These are phyloP conservation scores for Ia io DNA, from an alignment of 2,113 vertebrate species.

Conservation along the genomic window DNA sequence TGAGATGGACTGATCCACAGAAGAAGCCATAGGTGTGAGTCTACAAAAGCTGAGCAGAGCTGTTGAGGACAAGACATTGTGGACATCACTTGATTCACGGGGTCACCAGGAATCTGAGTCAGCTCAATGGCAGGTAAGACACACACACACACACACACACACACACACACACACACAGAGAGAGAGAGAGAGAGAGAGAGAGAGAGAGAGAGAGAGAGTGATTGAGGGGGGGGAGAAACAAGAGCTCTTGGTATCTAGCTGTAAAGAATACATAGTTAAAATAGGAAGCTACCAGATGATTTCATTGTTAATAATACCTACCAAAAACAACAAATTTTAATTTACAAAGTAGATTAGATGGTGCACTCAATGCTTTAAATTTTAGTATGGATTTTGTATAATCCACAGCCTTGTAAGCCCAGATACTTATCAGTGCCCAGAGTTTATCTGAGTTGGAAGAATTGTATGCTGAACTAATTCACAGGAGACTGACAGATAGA, in stretches of 20 bases:
- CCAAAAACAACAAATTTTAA: neutral
- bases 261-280: neutral
- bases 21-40: no score
- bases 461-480: neutral
- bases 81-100: no score
- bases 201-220: no score
- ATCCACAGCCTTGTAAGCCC: neutral
- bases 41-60: no score
- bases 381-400: neutral
- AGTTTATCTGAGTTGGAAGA: neutral
- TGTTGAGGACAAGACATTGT: no score
- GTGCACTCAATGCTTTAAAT: neutral
- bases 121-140: no score
- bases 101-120: no score
- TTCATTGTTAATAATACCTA: neutral
- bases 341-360: neutral
- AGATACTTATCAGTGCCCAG: neutral
- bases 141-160: neutral
- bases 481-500: neutral
- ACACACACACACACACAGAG: no score
- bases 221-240: neutral
- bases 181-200: no score
- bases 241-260: neutral
- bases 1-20: no score
- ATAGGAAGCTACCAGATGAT: neutral